Percentiles rank a stretch among this genome's conserved stretches.
Evolutionary conservation across 2,797 vertebrate species (phyloP).

Genomic region (Enoplosus armatus): DNA sequence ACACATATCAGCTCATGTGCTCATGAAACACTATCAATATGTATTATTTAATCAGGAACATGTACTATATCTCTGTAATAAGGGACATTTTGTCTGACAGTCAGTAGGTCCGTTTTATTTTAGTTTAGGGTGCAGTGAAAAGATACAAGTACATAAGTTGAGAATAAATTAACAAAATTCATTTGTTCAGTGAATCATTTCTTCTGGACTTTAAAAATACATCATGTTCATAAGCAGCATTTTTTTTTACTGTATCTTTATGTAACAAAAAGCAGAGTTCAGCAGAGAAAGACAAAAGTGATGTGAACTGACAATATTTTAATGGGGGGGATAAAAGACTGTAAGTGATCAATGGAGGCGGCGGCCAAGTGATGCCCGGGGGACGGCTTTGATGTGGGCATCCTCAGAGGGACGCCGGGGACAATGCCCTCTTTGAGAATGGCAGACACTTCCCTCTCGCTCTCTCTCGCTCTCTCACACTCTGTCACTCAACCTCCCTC

Average conservation of each 20-base stretch:
- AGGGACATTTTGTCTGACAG: neutral
- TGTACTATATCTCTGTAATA: neutral
- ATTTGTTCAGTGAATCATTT: neutral
- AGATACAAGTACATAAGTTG: neutral
- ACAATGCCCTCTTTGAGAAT: constrained; percentile 91
- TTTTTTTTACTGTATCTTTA: constrained; percentile 76
- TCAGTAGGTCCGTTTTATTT: neutral
- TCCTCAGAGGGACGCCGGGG: constrained; percentile 82
- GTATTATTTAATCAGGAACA: neutral
- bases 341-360: constrained; percentile 91
- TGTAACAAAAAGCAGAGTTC: constrained; percentile 84
- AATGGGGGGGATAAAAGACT: constrained; percentile 87
- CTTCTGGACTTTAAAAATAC: constrained; percentile 41
- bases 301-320: constrained; percentile 90
- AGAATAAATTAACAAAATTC: neutral
- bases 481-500: constrained; percentile 54
- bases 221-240: constrained; percentile 35
- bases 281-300: constrained; percentile 88
- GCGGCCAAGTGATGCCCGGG: constrained; percentile 87
- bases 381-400: constrained; percentile 88
- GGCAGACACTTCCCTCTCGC: constrained; percentile 83
- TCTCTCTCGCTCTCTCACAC: constrained; percentile 67
- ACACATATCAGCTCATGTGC: neutral
- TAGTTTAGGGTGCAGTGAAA: too few species aligned
- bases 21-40: neutral